Evolutionary conservation across 2,797 vertebrate genomes (phyloP), one percentile per base, ranked within the genome.

Genomic region (Adrianichthys oophorus): DNA sequence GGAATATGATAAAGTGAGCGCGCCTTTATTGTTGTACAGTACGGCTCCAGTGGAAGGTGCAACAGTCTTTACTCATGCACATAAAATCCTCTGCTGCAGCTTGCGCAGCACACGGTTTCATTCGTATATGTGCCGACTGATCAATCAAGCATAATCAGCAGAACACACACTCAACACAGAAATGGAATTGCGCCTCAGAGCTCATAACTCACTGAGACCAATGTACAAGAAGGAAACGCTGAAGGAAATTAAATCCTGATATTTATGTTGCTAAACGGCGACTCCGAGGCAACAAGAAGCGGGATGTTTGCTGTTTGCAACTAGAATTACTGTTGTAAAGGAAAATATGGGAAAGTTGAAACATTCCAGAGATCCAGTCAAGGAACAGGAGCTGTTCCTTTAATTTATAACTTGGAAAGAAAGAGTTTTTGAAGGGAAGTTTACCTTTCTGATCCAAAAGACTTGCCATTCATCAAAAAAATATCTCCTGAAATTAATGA

Each of bases 101-200:
- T 45, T 49, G 32, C 16, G 12, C 37, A 23, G 44, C 29, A 50
- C 48, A 41, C 15, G 56, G 0, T 41, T 48, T 48, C 19, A 12
- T 16, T 29, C 15, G 16, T 23, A 15, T 40, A 18, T 23, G 16
- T 18, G 17, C 4, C 21, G 21, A 59, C 23, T 32, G 12, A 44
- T 59, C 17, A 32, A 59, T 43, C 48, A 59, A 7, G 32, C 42
- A 59, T 50, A 59, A 59, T 59, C 37, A 55, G 55, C 48, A 48
- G 40, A 48, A 24, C 47, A 51, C 48, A 48, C 48, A 37, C 29
- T 15, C 24, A 13, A 54, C 18, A 17, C 26, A 2, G 5, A 4
- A 18, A 15, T 15, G 48, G 14, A 50, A 41, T 43, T 15, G 16
- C 55, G 12, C 52, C 18, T 41, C 46, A 42, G 41, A 55, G 44